Base-by-base conservation (phyloP, 2,113 vertebrate genomes). In the Xyliphius kryptos region DNA sequence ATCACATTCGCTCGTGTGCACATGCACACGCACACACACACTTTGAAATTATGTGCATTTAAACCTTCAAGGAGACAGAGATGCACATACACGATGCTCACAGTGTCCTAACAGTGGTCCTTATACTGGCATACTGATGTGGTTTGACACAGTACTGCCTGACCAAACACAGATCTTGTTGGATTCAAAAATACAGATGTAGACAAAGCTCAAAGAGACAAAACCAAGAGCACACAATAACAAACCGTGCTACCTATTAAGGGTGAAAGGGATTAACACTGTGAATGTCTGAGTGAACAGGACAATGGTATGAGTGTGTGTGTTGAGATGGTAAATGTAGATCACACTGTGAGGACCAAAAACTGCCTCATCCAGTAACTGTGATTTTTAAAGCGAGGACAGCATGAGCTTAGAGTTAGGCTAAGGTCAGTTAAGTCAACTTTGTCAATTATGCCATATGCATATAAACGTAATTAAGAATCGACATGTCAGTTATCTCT, bases 91-190 rank as follows among this genome's bases (percentile, higher is more conserved):
- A 48, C 21, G 36, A 38, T 19, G 40, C 54, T 36, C 54, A 32
- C 44, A 57, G 36, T 64, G 41, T 32, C 21, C 32, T 26, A 66
- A 58, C 37, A 51, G 15, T 50, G n/a, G 36, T 36, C 40, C 5
- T 38, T n/a, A n/a, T n/a, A n/a, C 37, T 38, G 5, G 7, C 37
- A 22, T 43, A 49, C 14, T 51, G 6, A 66, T 13, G 26, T 19
- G 26, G 49, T 22, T 43, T 36, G 53, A n/a, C 37, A 56, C 44
- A 41, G 21, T 14, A 56, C 37, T 2, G n/a, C 43, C 54, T 57
- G 15, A 48, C 2, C 44, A 40, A 20, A 57, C 37, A 58, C 19
- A 14, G 40, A 38, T 16, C 5, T 2, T n/a, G n/a, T n/a, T n/a
- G n/a, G 9, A 38, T 13, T 13, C 26, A 48, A 20, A 7, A 40